Conservation (phyloP, 2,888 invertebrate genomes). For the Orchesella flavescens region DNA sequence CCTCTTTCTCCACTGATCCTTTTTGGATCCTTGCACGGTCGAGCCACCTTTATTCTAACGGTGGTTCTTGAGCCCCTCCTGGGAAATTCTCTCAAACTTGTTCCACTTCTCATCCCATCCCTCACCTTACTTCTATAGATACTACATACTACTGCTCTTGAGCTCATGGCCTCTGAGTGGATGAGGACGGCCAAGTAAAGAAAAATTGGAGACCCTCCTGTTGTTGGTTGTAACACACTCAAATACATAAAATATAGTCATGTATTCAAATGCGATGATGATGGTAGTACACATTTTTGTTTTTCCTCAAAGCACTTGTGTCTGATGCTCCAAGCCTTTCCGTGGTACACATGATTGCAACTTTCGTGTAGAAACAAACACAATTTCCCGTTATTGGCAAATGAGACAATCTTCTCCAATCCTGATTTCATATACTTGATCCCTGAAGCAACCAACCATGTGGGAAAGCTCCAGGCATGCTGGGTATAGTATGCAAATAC, state of each 20-base stretch:
- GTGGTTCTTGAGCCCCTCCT: slow-evolving; percentile 9
- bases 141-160: no score
- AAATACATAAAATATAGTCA: not conserved
- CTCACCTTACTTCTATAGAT: not conserved
- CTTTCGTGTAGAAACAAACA: not conserved
- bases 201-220: slow-evolving; percentile 14
- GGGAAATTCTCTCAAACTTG: slow-evolving; percentile 53
- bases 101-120: slow-evolving; percentile 31
- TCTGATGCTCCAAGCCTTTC: no score
- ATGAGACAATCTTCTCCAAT: slow-evolving; percentile 35
- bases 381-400: slow-evolving; percentile 26
- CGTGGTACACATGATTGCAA: no score
- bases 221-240: slow-evolving; percentile 13
- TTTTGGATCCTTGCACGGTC: not conserved
- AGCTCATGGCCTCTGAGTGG: not conserved
- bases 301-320: not conserved
- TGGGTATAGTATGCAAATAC: no score
- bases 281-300: not conserved
- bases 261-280: slow-evolving; percentile 36
- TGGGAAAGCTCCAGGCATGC: no score
- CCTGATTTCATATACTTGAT: slow-evolving; percentile 39
- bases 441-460: not conserved
- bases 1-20: slow-evolving; percentile 1
- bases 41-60: not conserved
- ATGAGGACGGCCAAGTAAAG: not conserved